Base-by-base conservation (phyloP, 2,113 vertebrate genomes). In the Aegithalos caudatus region DNA sequence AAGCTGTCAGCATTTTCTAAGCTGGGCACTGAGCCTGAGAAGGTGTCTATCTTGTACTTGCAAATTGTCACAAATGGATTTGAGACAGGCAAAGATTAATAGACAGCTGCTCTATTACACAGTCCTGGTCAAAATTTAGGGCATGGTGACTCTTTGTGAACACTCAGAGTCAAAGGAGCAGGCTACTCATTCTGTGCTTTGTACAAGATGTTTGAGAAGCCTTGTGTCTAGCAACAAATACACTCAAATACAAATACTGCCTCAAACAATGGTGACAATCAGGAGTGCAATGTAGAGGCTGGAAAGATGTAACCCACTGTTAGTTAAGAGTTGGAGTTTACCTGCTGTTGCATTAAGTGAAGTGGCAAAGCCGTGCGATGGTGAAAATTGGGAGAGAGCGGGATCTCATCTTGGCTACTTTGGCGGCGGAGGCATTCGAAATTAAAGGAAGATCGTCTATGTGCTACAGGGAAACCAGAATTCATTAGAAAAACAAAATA, bases 291-390 rank as follows among this genome's bases (percentile, higher is more conserved):
- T 3, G 24, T 0, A 50, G 50, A 74, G 69, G n/a, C 47, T 61
- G 42, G 27, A 84, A 47, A 54, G 31, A 23, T 47, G 6, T 10
- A 18, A 64, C 19, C 50, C 8, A 13, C 9, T 73, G 35, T 9
- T 13, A 56, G 35, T 23, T 64, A 37, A 86, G 65, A 53, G 24
- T 25, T 57, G 27, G 22, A 12, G 50, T 64, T 97, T 95, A 99
- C 99, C 99, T 99, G 99, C 91, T 99, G 99, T 92, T 99, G 99
- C 99, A 99, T 99, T 91, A 99, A 98, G 97, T 99, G 99, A 91
- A 99, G 98, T 6, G 99, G 99, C 81, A 99, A 98, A 94, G 99
- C 99, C 2, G 99, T 99, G 84, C 98, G 99, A 93, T 99, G 99
- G 93, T 98, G 99, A 79, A 98, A 95, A 51, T 97, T 95, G 31